Evolutionary conservation across 2,797 vertebrate genomes (phyloP).

Genomic region (Fratercula arctica): DNA sequence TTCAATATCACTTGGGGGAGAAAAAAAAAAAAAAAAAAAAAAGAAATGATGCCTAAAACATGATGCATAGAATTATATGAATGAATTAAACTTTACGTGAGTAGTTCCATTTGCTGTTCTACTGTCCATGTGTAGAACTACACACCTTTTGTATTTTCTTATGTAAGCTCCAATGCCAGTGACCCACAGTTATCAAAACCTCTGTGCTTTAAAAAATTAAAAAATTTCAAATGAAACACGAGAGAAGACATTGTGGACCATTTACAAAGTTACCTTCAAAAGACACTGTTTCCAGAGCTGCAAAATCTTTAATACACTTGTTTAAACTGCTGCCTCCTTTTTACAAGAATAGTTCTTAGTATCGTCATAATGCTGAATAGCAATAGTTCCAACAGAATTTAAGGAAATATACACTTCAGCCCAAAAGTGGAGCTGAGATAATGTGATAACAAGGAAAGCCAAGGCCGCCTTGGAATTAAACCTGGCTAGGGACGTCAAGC

Average conservation of each 20-base stretch:
- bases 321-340: not conserved
- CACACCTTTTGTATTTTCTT: not conserved
- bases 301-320: not conserved
- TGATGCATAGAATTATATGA: not conserved
- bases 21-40: not conserved
- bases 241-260: not conserved
- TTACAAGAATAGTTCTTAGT: not conserved
- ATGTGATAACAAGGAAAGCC: not conserved
- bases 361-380: slow-evolving; percentile 10
- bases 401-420: slow-evolving; percentile 47
- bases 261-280: not conserved
- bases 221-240: not conserved
- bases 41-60: not conserved
- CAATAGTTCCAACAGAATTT: slow-evolving; percentile 33
- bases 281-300: not conserved
- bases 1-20: not conserved
- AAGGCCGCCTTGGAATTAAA: too few relatives aligned
- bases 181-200: not conserved
- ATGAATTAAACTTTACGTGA: not conserved
- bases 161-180: not conserved
- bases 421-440: slow-evolving; percentile 33
- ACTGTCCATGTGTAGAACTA: not conserved
- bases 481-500: too few relatives aligned
- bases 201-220: not conserved
- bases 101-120: not conserved